A percentile compares a stretch with the other conserved stretches of the same genome.
Evolutionary conservation across 2,113 vertebrate species (phyloP).

Genomic region (Anarrhichthys ocellatus): DNA sequence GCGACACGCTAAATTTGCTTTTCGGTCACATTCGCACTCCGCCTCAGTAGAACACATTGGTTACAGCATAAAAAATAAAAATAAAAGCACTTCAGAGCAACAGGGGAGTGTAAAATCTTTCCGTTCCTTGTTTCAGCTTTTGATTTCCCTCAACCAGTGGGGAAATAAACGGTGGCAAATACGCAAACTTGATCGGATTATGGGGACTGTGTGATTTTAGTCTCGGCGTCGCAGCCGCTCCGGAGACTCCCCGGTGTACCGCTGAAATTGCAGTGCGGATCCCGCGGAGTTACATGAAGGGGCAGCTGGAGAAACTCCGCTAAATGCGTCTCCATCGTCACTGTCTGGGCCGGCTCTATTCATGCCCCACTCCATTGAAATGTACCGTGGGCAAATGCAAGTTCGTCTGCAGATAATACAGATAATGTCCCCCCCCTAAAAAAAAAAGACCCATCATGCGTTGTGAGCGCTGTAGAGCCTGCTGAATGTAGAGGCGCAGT

Average conservation of each 20-base stretch:
- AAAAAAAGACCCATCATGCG: neutral
- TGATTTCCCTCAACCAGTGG: neutral
- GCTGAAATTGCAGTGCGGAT: conserved; percentile 69
- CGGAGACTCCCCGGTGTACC: conserved; percentile 68
- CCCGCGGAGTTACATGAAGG: conserved; percentile 66
- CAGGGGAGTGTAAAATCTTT: neutral
- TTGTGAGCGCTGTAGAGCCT: neutral
- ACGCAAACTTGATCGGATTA: conserved; percentile 67
- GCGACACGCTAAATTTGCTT: conserved; percentile 5
- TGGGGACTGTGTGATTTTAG: conserved; percentile 34
- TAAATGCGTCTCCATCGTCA: conserved; percentile 49
- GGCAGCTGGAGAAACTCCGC: conserved; percentile 70
- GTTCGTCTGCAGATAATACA: neutral
- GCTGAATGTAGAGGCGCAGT: conserved; percentile 21
- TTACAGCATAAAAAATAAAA: neutral
- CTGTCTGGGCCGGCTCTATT: conserved; percentile 44
- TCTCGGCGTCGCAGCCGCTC: conserved; percentile 50
- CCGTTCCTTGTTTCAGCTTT: neutral
- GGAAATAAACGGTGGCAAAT: conserved; percentile 42
- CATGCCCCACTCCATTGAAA: neutral
- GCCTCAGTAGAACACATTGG: neutral
- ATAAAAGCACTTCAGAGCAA: neutral
- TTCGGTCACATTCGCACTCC: conserved; percentile 11
- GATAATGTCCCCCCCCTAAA: too few species aligned
- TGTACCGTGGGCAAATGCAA: conserved; percentile 1